Evolutionary conservation across 2,797 vertebrate genomes (phyloP).

Genomic region (Taenioides sp.): DNA sequence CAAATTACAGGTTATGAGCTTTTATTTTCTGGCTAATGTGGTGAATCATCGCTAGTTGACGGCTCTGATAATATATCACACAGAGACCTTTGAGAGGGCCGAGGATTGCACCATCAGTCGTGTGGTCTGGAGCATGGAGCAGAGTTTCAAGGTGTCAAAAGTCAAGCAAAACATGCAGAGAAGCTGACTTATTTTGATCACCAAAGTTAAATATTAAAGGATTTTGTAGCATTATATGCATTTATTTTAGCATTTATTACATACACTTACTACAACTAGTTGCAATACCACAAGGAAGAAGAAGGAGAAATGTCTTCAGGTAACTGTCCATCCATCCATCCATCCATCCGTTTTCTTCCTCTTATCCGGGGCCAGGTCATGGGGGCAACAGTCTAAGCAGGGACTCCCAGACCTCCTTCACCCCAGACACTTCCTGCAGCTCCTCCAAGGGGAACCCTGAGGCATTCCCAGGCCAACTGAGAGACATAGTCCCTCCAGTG

Average conservation of each 20-base stretch:
- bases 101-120: constrained; percentile 26
- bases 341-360: too few species aligned
- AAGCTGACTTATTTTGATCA: background rate
- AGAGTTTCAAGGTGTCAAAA: constrained; percentile 16
- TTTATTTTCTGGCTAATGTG: constrained; percentile 21
- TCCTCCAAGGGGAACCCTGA: too few species aligned
- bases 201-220: background rate
- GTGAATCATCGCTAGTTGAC: constrained; percentile 33
- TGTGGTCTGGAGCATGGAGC: constrained; percentile 20
- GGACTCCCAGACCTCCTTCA: too few species aligned
- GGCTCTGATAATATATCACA: constrained; percentile 46
- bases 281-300: background rate
- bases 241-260: too few species aligned
- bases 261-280: background rate
- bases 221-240: background rate
- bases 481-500: too few species aligned
- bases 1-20: constrained; percentile 29
- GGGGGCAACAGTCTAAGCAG: too few species aligned
- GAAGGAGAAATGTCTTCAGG: background rate
- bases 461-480: too few species aligned
- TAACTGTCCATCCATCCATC: too few species aligned
- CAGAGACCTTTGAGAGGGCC: constrained; percentile 26
- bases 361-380: too few species aligned
- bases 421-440: too few species aligned
- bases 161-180: background rate